Conservation (phyloP, 1,140 invertebrate species). For the Ganaspis sp. region DNA sequence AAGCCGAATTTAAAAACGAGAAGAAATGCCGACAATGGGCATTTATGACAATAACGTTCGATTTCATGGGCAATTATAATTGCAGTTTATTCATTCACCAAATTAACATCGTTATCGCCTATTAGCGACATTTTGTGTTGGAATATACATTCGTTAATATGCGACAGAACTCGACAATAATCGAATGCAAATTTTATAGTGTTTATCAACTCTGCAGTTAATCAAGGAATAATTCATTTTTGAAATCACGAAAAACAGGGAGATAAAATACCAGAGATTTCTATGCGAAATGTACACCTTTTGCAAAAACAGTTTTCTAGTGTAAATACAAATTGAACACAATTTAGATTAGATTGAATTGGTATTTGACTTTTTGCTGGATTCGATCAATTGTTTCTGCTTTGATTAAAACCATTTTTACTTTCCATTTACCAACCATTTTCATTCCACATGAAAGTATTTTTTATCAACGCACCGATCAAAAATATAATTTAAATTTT, state of each 20-base stretch:
- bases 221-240: slow-evolving; percentile 6
- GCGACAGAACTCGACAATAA: neutral
- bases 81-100: neutral
- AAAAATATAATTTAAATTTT: too few relatives aligned
- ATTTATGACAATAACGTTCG: slow-evolving; percentile 7
- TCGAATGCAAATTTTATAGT: slow-evolving; percentile 5
- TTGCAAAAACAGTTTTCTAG: too few relatives aligned
- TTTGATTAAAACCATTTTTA: too few relatives aligned
- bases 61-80: slow-evolving; percentile 12
- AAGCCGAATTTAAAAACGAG: neutral
- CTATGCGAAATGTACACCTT: too few relatives aligned
- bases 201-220: slow-evolving; percentile 11
- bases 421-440: too few relatives aligned
- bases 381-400: too few relatives aligned
- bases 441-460: too few relatives aligned
- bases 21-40: neutral
- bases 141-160: slow-evolving; percentile 16
- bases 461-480: too few relatives aligned
- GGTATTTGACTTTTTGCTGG: too few relatives aligned
- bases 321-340: too few relatives aligned
- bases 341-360: too few relatives aligned
- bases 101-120: slow-evolving; percentile 20
- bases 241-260: neutral
- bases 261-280: too few relatives aligned
- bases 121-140: neutral